phyloP scores from a whole-genome alignment of 2,113 vertebrate species.

The Acanthisitta chloris region DNA sequence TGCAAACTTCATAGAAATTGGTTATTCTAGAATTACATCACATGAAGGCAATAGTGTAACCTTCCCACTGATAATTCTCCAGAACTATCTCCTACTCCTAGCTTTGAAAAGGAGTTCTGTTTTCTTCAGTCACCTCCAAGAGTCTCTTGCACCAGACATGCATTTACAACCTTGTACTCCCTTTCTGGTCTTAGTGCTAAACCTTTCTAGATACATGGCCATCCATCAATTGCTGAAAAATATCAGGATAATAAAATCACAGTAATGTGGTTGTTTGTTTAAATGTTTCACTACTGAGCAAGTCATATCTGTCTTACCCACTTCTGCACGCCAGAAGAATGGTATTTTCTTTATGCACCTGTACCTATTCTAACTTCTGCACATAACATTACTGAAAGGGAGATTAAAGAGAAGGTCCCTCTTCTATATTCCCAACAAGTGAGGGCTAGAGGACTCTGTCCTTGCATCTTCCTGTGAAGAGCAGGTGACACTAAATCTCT shows the following conservation, averaged over 20 bases:
- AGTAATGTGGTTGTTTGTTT: not conserved
- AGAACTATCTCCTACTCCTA: not conserved
- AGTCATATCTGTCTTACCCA: not conserved
- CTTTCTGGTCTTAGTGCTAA: not conserved
- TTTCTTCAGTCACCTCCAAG: not conserved
- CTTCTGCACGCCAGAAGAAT: not conserved
- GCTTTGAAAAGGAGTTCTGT: not conserved
- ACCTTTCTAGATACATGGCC: accelerated
- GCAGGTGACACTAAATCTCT: not conserved
- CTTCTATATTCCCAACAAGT: not conserved
- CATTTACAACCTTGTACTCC: not conserved
- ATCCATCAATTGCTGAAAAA: not conserved
- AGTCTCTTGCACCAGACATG: accelerated
- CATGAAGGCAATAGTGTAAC: not conserved
- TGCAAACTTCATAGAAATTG: not conserved
- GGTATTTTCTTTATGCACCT: not conserved
- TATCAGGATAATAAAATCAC: not conserved
- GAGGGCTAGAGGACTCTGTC: not conserved
- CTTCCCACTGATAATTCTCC: not conserved
- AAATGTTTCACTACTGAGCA: not conserved
- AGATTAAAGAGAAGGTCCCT: not conserved
- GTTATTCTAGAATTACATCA: not conserved
- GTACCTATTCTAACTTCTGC: not conserved
- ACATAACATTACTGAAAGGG: not conserved
- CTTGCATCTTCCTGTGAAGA: not conserved